These are phyloP conservation scores for Lasioglossum marginatum DNA, from an alignment of 2,888 invertebrate species.

Conservation along the genomic window DNA sequence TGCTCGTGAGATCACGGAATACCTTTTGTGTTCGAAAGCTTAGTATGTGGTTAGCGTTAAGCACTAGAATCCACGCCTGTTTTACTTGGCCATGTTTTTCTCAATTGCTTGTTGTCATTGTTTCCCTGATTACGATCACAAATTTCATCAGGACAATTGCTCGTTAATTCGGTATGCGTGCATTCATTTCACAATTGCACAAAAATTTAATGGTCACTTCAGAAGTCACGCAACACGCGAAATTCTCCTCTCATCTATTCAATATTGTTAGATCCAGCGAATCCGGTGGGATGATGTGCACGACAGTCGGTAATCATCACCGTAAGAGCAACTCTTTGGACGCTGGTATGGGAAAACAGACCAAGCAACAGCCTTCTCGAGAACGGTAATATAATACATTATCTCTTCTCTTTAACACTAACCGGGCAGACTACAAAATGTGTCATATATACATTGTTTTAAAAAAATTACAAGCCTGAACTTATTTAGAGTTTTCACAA, in stretches of 20 bases:
- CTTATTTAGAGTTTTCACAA: too few relatives aligned
- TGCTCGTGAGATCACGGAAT: slow-evolving; percentile 19
- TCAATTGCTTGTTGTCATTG: slow-evolving; percentile 25
- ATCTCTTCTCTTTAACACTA: neutral
- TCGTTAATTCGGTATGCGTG: slow-evolving; percentile 31
- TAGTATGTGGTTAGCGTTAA: slow-evolving; percentile 23
- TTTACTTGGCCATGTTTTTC: slow-evolving; percentile 13
- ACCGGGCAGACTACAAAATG: too few relatives aligned
- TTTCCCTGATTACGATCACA: neutral
- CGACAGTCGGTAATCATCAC: slow-evolving; percentile 86
- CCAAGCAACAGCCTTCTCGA: slow-evolving; percentile 85
- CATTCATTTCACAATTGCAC: slow-evolving; percentile 17
- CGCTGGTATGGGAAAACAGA: slow-evolving; percentile 87
- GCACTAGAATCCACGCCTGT: slow-evolving; percentile 25
- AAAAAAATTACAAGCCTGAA: too few relatives aligned
- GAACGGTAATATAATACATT: slow-evolving; percentile 83
- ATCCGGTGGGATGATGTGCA: slow-evolving; percentile 75
- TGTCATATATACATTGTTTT: too few relatives aligned
- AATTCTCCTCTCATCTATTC: neutral
- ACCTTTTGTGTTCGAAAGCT: slow-evolving; percentile 31
- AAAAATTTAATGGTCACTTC: neutral
- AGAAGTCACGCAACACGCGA: neutral
- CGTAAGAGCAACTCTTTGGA: slow-evolving; percentile 94
- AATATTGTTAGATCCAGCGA: slow-evolving; percentile 77
- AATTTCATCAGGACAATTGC: slow-evolving; percentile 35